Conservation (phyloP, 2,888 invertebrate genomes). For the Euzophera pinguis region DNA sequence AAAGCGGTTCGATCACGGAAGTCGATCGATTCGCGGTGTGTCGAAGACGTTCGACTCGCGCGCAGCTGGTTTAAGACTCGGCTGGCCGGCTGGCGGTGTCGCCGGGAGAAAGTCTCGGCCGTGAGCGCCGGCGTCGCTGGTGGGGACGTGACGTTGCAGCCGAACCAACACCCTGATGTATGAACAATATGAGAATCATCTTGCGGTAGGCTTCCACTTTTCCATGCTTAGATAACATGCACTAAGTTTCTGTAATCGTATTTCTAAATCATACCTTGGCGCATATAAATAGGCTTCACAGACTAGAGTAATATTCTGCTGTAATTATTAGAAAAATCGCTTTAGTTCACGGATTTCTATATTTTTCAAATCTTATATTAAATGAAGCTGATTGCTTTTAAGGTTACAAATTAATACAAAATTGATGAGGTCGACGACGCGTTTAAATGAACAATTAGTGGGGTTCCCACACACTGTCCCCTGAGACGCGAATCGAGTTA, state of each 20-base stretch:
- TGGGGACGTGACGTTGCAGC: conserved; percentile 63
- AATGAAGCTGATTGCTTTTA: neutral
- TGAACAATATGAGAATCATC: conserved; percentile 35
- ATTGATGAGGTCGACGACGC: conserved; percentile 41
- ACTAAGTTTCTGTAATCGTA: neutral
- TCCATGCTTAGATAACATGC: conserved; percentile 4
- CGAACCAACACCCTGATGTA: conserved; percentile 44
- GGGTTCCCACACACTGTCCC: conserved; percentile 65
- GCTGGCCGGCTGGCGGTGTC: conserved; percentile 65
- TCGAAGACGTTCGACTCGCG: conserved; percentile 63
- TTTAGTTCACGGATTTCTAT: neutral
- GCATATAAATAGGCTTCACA: no score
- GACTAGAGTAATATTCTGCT: no score
- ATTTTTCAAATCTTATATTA: neutral
- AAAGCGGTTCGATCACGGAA: conserved; percentile 68
- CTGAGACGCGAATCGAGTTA: conserved; percentile 39
- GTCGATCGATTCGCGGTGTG: conserved; percentile 38
- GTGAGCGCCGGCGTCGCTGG: conserved; percentile 62
- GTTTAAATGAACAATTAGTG: conserved; percentile 66
- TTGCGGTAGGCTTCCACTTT: conserved; percentile 21
- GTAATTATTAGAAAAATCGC: neutral
- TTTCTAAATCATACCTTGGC: no score
- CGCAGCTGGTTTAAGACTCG: conserved; percentile 64
- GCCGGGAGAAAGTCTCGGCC: conserved; percentile 79
- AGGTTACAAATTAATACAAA: conserved; percentile 39